Evolutionary conservation across 2,888 invertebrate genomes (phyloP).

Genomic region (Andrena minutula): DNA sequence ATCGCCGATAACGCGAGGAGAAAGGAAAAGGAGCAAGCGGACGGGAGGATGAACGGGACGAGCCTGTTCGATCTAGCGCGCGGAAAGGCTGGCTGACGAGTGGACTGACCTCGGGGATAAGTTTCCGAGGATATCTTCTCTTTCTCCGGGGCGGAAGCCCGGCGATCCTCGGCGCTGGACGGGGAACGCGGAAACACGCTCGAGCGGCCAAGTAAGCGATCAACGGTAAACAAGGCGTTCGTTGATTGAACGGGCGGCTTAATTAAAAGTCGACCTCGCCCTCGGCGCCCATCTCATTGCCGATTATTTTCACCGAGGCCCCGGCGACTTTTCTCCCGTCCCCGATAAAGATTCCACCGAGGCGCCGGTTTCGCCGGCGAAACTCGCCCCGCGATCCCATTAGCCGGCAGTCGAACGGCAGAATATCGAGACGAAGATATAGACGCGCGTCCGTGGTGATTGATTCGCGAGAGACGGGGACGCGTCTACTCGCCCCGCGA

Average conservation of each 20-base stretch:
- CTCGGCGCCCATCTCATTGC: conserved; percentile 39
- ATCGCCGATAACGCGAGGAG: conserved; percentile 54
- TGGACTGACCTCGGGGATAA: conserved; percentile 53
- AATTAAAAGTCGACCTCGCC: conserved; percentile 72
- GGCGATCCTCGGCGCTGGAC: conserved; percentile 30
- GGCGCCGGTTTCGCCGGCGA: neutral
- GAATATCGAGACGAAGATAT: conserved; percentile 38
- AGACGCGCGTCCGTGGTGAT: conserved; percentile 29
- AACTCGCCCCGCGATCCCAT: neutral
- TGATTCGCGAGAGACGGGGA: conserved; percentile 27
- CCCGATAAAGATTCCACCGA: neutral
- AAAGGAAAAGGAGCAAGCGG: conserved; percentile 30
- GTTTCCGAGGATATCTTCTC: conserved; percentile 50
- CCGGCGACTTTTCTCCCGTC: neutral
- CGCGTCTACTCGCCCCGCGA: conserved; percentile 37
- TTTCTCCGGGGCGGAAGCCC: conserved; percentile 44
- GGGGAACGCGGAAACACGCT: conserved; percentile 70
- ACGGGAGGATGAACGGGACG: neutral
- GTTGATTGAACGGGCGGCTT: conserved; percentile 68
- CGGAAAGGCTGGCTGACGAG: conserved; percentile 19
- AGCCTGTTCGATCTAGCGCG: conserved; percentile 32
- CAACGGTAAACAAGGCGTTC: conserved; percentile 57
- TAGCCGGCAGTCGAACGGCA: conserved; percentile 4
- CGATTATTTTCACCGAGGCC: conserved; percentile 13
- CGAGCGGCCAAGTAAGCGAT: conserved; percentile 41